Base-by-base conservation (phyloP, 2,888 invertebrate species). In the Parapristionchus giblindavisi region DNA sequence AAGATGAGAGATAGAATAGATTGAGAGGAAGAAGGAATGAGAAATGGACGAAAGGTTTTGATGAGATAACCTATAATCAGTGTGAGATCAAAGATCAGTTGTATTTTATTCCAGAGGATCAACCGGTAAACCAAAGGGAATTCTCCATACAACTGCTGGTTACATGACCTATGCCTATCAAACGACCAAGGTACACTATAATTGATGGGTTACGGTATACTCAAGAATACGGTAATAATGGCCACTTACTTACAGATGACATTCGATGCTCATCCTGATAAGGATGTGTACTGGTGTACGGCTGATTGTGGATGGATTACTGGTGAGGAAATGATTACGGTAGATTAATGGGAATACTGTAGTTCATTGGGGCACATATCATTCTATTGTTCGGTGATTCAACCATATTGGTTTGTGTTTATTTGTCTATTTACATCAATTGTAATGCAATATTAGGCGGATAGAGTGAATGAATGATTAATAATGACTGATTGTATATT, bases 71-170 rank as follows among this genome's bases (percentile, higher is more conserved):
- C n/a, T n/a, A n/a, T 27, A 56, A 56, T 24, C 3, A 14, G 8
- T 24, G 21, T 5, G 21, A 4, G 21, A 5, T 52, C 4, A 5
- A 4, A n/a, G 52, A 52, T n/a, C 24, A 52, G 4, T 52, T 52
- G 4, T 52, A 5, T 24, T 14, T 48, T 21, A 52, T 79, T 82
- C 48, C 85, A 91, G 91, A 86, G 96, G 96, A 0, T 97, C 96
- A 0, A 99, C 98, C 1, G 98, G 98, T 32, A 96, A 96, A 89
- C 98, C 99, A 0, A 99, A 99, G 89, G 99, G 98, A 27, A 96
- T 99, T 4, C 89, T 97, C 40, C 99, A 99, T 89, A 95, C 96
- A 0, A 87, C 94, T 0, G 97, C 92, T 0, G 99, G 99, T 0
- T 99, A 97, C 90, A 91, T 99, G 90, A 88, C 96, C 75, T 98